Conservation (phyloP, 1,140 invertebrate genomes). For the Halyomorpha halys region DNA sequence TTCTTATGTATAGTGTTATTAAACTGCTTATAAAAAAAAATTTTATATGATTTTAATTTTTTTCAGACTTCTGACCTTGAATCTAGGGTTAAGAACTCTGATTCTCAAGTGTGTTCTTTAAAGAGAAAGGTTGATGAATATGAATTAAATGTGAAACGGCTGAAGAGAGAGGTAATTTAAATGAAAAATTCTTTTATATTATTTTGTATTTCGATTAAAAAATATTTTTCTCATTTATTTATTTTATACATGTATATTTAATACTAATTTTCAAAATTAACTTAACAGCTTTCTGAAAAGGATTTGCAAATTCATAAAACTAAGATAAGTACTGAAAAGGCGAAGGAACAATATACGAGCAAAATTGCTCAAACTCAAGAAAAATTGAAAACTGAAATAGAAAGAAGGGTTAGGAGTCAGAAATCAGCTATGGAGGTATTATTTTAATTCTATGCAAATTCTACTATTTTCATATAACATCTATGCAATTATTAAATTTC, state of each 20-base stretch:
- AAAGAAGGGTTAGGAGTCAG: constrained; percentile 53
- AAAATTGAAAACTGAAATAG: constrained; percentile 52
- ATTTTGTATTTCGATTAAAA: neutral
- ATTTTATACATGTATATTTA: no score
- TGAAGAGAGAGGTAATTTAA: constrained; percentile 39
- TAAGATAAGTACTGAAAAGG: constrained; percentile 60
- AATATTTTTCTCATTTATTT: no score
- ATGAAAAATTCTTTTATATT: neutral
- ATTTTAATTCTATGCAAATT: constrained; percentile 29
- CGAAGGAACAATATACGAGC: constrained; percentile 56
- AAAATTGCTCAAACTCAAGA: constrained; percentile 60
- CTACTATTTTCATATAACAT: neutral
- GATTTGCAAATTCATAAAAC: constrained; percentile 57
- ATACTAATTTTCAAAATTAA: no score
- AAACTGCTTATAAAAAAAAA: no score
- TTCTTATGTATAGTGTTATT: no score
- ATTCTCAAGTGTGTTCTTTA: constrained; percentile 37
- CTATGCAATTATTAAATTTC: no score
- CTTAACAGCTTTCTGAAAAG: constrained; percentile 46
- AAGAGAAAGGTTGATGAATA: constrained; percentile 38
- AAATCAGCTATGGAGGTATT: constrained; percentile 47
- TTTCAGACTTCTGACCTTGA: constrained; percentile 40
- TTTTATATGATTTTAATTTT: constrained; percentile 1
- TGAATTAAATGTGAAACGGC: constrained; percentile 38
- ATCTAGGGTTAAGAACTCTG: constrained; percentile 36